Conservation (phyloP, 2,113 vertebrate genomes). For the Manacus vitellinus region DNA sequence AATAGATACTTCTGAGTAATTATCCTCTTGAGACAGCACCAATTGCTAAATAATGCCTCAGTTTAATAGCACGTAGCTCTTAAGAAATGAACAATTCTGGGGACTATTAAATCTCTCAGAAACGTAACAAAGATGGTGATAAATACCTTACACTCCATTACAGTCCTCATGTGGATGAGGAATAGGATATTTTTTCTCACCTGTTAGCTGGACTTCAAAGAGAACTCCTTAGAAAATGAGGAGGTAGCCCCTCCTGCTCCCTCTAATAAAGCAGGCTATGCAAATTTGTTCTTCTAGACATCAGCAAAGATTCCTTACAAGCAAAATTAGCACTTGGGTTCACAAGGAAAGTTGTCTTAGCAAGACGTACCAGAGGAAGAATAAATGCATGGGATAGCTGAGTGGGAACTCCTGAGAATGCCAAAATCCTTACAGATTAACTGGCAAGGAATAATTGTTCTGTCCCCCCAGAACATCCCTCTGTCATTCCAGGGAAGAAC, state of each 20-base stretch:
- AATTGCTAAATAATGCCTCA: constrained; percentile 51
- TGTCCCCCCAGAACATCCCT: background rate
- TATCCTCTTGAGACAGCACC: constrained; percentile 56
- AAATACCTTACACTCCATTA: constrained; percentile 44
- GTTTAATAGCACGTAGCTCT: constrained; percentile 65
- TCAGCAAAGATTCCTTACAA: background rate
- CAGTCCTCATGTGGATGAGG: background rate
- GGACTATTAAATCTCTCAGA: constrained; percentile 59
- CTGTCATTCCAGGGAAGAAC: background rate
- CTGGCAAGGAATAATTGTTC: background rate
- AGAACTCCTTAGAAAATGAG: constrained; percentile 7
- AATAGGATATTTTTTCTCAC: constrained; percentile 3
- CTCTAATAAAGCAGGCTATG: background rate
- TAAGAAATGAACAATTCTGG: constrained; percentile 51
- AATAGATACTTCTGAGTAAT: constrained; percentile 69
- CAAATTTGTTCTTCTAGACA: constrained; percentile 6
- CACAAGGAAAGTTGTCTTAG: background rate
- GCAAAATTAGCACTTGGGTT: background rate
- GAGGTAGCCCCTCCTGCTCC: background rate
- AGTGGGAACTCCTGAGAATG: background rate
- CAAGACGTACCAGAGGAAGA: background rate
- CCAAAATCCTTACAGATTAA: background rate
- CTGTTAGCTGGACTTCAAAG: constrained; percentile 14
- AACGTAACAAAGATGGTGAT: constrained; percentile 47
- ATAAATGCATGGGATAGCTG: background rate